Base-by-base conservation (phyloP, 2,797 vertebrate genomes). In the Semotilus atromaculatus region DNA sequence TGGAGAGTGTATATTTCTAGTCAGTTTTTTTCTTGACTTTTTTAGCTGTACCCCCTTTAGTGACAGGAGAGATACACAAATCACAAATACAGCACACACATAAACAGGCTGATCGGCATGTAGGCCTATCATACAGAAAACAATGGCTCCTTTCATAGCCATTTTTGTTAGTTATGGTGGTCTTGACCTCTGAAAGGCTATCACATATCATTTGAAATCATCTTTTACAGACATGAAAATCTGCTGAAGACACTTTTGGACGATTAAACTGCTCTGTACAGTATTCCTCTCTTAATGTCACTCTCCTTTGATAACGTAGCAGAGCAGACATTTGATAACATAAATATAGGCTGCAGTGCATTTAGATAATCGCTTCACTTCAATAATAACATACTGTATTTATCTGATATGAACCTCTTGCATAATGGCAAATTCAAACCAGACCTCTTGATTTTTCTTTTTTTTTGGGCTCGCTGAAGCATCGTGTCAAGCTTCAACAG, bases 1-100 rank as follows among this genome's bases (percentile, higher is more conserved):
- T n/a, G n/a, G n/a, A n/a, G 38, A 82, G 81, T 86, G 79, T 55
- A 62, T 58, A 80, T 82, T 88, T 82, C 77, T 84, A 79, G 85
- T 85, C 68, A 80, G 7, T 80, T 29, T 87, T 86, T n/a, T 29
- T 70, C 9, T 21, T 62, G 6, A 51, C 45, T 36, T 82, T 71
- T 81, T 87, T 84, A 79, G 79, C 62, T 55, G 18, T 6, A 83
- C 23, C 21, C n/a, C 8, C 29, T 71, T 62, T n/a, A 79, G 23
- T 81, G 76, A 88, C 71, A 80, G 73, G n/a, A 77, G 71, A 60
- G 64, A 48, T 74, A 71, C 53, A 81, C 45, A 68, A 68, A 68
- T 53, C 45, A 48, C 45, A 53, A 53, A 68, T 26, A 67, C 58
- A 51, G 11, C 45, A 80, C 29, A 53, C 48, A 55, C 34, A 23